Evolutionary conservation across 2,888 invertebrate genomes (phyloP).

Genomic region (Dasysyrphus tricinctus): DNA sequence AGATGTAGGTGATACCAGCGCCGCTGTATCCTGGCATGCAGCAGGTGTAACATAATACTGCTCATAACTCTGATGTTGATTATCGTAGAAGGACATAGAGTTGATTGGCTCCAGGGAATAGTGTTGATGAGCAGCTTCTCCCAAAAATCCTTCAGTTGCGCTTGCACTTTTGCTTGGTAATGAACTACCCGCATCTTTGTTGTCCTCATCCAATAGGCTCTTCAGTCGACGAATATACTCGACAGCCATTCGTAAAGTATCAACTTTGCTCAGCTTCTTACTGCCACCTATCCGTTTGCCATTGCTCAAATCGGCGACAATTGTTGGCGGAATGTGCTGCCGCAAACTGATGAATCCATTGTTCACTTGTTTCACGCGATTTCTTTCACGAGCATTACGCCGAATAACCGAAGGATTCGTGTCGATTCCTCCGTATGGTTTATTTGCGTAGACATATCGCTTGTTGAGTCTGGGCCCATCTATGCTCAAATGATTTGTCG

Average conservation of each 20-base stretch:
- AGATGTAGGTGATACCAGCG: conserved; percentile 78
- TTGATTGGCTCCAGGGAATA: conserved; percentile 55
- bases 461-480: conserved; percentile 69
- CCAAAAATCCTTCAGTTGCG: conserved; percentile 76
- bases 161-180: conserved; percentile 77
- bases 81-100: conserved; percentile 83
- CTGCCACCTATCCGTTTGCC: conserved; percentile 87
- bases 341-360: conserved; percentile 95
- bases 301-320: conserved; percentile 88
- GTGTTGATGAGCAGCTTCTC: conserved; percentile 65
- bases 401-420: conserved; percentile 94
- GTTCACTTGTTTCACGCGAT: conserved; percentile 97
- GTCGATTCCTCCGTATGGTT: conserved; percentile 86
- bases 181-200: conserved; percentile 83
- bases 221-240: conserved; percentile 94
- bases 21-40: conserved; percentile 64
- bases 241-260: conserved; percentile 93
- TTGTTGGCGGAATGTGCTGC: conserved; percentile 93
- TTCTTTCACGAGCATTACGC: conserved; percentile 96
- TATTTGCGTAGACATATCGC: conserved; percentile 85
- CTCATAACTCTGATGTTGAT: conserved; percentile 54
- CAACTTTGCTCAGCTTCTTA: conserved; percentile 94
- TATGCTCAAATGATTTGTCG: conserved; percentile 49
- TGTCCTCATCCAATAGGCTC: conserved; percentile 84
- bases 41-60: conserved; percentile 58